Conservation (phyloP, 2,888 invertebrate species). For the Thymelicus sylvestris region DNA sequence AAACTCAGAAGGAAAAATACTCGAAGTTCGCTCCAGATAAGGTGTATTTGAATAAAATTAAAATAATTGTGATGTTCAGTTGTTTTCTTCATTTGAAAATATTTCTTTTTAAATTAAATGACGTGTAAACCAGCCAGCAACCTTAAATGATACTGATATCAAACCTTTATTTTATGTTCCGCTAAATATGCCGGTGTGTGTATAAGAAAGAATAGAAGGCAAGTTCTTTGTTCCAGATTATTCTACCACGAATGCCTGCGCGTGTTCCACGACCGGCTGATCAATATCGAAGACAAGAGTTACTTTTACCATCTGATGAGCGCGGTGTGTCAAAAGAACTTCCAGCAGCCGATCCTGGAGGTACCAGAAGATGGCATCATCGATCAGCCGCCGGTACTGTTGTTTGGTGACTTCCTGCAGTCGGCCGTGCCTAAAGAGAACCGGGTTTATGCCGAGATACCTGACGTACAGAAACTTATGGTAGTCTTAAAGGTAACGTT, state of each 20-base stretch:
- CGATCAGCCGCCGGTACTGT: conserved; percentile 86
- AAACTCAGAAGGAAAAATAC: too few relatives aligned
- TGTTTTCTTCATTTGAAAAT: too few relatives aligned
- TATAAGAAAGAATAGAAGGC: too few relatives aligned
- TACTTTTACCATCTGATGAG: conserved; percentile 91
- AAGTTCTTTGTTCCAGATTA: conserved; percentile 79
- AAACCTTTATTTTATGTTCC: too few relatives aligned
- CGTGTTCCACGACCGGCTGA: conserved; percentile 95
- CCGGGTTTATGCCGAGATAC: conserved; percentile 92
- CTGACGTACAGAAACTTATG: conserved; percentile 89
- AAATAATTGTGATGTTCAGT: too few relatives aligned
- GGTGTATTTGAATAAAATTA: too few relatives aligned
- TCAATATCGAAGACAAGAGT: conserved; percentile 91
- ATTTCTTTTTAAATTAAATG: too few relatives aligned
- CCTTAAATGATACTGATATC: too few relatives aligned
- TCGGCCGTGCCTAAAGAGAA: conserved; percentile 89
- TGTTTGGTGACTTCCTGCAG: conserved; percentile 94
- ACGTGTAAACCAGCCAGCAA: too few relatives aligned
- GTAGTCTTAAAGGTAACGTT: conserved; percentile 86
- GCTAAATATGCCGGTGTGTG: too few relatives aligned
- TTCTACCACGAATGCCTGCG: conserved; percentile 97
- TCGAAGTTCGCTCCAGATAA: too few relatives aligned
- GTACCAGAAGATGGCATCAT: conserved; percentile 86
- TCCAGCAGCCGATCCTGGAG: conserved; percentile 84
- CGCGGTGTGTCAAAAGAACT: conserved; percentile 87